Base-by-base conservation (phyloP, 2,113 vertebrate species). In the Epinephelus lanceolatus region DNA sequence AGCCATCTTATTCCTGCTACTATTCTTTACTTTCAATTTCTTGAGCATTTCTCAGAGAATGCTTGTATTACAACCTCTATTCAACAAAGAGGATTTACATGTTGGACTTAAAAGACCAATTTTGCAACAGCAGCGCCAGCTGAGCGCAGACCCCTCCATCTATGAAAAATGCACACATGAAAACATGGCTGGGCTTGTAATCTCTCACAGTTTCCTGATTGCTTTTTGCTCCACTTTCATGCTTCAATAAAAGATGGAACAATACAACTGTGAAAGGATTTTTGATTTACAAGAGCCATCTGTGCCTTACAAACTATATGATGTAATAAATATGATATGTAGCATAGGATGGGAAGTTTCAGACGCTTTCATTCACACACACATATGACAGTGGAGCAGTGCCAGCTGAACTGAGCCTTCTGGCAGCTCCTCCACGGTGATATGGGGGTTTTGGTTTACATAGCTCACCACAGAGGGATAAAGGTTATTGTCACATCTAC, bases 391-490 rank as follows among this genome's bases (percentile, higher is more conserved):
- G 60, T n/a, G 8, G 9, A 21, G 10, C 27, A n/a, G 67, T 37
- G 30, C 27, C 51, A 55, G 51, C 51, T 25, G 47, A 33, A 9
- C 25, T 30, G 25, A 33, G 42, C 12, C 67, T 21, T 14, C 68
- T 71, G 27, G 25, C 45, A 61, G 57, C 77, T 57, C 23, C 25
- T 56, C 49, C 33, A 23, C 68, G 30, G 18, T n/a, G 51, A 80
- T 33, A 13, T 5, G 12, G 6, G 42, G 7, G 51, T n/a, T 49
- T 49, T 11, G 42, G 6, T 61, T 79, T 21, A 56, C 49, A 56
- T 0, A 23, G 59, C 33, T 62, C 47, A 12, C 10, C 42, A 2
- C 23, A 49, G 67, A n/a, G 7, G n/a, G 7, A 27, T 30, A 63
- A 80, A 71, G 9, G 23, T 72, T 42, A 65, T 2, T 2, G 57